Evolutionary conservation across 2,113 vertebrate species (phyloP).

Genomic region (Hyperoodon ampullatus): DNA sequence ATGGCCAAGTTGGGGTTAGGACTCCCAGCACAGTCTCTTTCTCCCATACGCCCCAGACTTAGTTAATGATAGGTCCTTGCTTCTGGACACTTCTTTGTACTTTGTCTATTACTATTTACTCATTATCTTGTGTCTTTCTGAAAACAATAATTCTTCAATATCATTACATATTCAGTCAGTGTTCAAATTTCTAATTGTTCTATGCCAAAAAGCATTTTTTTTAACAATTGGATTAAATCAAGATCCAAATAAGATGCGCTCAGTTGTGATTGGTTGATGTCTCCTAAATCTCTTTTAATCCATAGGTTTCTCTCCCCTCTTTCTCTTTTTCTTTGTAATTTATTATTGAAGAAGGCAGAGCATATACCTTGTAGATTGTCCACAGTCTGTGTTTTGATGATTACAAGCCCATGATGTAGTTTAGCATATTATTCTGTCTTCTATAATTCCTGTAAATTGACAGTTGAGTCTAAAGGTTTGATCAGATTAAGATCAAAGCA

Average conservation of each 20-base stretch:
- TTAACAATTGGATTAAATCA: not conserved
- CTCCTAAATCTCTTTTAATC: not conserved
- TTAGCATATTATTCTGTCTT: not conserved
- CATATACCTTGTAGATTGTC: not conserved
- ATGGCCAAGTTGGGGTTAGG: not conserved
- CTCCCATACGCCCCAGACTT: not conserved
- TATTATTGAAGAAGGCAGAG: not conserved
- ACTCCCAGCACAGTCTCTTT: not conserved
- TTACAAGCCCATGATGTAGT: not conserved
- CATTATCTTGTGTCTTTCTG: not conserved
- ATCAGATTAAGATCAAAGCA: not conserved
- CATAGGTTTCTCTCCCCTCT: not conserved
- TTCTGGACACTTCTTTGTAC: not conserved
- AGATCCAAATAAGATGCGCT: not conserved
- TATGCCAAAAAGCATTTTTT: not conserved
- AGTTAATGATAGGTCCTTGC: not conserved
- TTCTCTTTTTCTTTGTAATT: not conserved
- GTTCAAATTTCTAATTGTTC: not conserved
- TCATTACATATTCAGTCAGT: not conserved
- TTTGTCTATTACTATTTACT: not conserved
- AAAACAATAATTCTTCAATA: not conserved
- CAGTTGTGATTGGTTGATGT: not conserved
- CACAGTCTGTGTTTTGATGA: not conserved
- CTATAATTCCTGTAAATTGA: not conserved
- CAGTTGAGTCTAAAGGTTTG: not conserved